Evolutionary conservation across 2,888 invertebrate genomes (phyloP).

Genomic region (Sisyra nigra): DNA sequence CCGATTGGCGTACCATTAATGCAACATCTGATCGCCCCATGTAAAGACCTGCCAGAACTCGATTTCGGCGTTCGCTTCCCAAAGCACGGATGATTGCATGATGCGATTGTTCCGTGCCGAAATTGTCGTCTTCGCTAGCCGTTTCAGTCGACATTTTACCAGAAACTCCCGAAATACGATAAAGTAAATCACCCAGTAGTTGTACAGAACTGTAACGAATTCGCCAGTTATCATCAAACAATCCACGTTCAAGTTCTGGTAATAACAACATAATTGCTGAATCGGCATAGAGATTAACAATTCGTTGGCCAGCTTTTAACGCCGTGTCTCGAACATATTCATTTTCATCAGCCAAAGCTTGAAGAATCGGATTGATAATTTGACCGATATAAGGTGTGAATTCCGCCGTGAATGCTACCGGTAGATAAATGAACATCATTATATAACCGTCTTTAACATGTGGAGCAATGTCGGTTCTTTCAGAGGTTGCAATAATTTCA

Average conservation of each 20-base stretch:
- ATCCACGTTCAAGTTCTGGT: constrained; percentile 83
- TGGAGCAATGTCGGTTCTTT: constrained; percentile 82
- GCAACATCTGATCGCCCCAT: constrained; percentile 97
- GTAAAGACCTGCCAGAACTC: constrained; percentile 87
- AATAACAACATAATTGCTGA: constrained; percentile 83
- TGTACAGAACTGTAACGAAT: constrained; percentile 91
- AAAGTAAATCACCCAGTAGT: constrained; percentile 85
- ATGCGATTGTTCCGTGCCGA: constrained; percentile 93
- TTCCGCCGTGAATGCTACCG: constrained; percentile 86
- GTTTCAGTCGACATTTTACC: constrained; percentile 99
- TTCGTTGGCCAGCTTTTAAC: constrained; percentile 87
- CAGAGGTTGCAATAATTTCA: constrained; percentile 88
- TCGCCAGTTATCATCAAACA: constrained; percentile 98
- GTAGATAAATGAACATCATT: constrained; percentile 99
- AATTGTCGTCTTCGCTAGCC: constrained; percentile 96
- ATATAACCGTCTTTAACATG: constrained; percentile 99
- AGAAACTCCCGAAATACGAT: constrained; percentile 91
- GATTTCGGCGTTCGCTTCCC: constrained; percentile 77
- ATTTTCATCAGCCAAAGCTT: constrained; percentile 96
- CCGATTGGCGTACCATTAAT: constrained; percentile 91
- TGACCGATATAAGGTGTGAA: constrained; percentile 93
- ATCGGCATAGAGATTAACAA: constrained; percentile 92
- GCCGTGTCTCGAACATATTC: constrained; percentile 98
- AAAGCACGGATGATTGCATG: constrained; percentile 77
- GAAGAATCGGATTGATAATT: constrained; percentile 92